Conservation (phyloP, 1,140 invertebrate species). For the Drosophila nebulosa region DNA sequence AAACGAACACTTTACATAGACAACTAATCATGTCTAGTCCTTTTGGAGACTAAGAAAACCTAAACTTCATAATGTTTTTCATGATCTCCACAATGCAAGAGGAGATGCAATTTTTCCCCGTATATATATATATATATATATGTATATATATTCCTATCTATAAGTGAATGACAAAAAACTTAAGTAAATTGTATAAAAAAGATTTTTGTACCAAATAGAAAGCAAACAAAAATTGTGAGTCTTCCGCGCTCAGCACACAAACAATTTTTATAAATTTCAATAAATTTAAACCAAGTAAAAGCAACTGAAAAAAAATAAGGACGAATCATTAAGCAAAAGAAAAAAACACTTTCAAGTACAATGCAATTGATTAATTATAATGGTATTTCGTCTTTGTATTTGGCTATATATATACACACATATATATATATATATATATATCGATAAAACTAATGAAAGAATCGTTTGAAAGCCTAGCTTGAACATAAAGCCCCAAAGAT, state of each 20-base stretch:
- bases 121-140: slow-evolving; percentile 14
- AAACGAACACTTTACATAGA: slow-evolving; percentile 20
- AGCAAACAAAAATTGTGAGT: slow-evolving; percentile 39
- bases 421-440: not conserved
- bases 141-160: slow-evolving; percentile 1
- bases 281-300: not conserved
- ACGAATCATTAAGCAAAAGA: not conserved
- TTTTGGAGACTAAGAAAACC: slow-evolving; percentile 41
- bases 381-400: slow-evolving; percentile 8
- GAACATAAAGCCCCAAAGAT: not conserved
- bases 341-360: slow-evolving; percentile 33
- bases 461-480: not conserved
- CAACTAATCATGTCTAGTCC: slow-evolving; percentile 49
- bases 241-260: slow-evolving; percentile 66
- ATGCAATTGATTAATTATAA: slow-evolving; percentile 22
- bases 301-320: not conserved
- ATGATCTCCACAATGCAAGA: slow-evolving; percentile 24
- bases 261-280: slow-evolving; percentile 13
- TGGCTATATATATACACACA: not conserved
- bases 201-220: slow-evolving; percentile 58
- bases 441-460: not conserved
- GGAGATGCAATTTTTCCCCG: slow-evolving; percentile 27
- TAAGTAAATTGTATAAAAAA: slow-evolving; percentile 34
- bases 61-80: slow-evolving; percentile 20
- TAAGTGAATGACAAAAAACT: slow-evolving; percentile 23